Conservation (phyloP, 2,113 vertebrate species). For the Stegostoma tigrinum region DNA sequence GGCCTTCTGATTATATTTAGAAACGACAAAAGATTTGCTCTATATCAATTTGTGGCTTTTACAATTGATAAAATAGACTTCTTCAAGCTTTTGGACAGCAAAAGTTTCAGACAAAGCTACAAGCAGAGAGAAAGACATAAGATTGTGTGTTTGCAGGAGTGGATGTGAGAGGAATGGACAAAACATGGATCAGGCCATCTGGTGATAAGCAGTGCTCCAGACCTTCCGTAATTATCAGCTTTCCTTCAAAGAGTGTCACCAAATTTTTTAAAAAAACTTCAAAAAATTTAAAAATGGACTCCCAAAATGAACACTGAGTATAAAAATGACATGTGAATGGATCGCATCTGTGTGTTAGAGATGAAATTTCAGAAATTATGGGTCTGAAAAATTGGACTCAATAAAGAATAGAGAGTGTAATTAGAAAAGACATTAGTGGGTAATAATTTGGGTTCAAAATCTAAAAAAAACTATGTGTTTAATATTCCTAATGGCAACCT, state of each 20-base stretch:
- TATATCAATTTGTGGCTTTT: background rate
- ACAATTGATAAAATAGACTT: background rate
- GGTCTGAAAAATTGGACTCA: constrained; percentile 21
- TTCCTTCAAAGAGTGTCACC: background rate
- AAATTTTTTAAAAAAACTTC: constrained; percentile 5
- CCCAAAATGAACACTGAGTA: background rate
- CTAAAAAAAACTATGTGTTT: constrained; percentile 22
- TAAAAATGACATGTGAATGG: constrained; percentile 9
- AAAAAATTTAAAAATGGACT: constrained; percentile 13
- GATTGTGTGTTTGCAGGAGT: background rate
- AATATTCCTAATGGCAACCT: constrained; percentile 21
- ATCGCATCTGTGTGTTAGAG: background rate
- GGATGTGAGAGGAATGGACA: background rate
- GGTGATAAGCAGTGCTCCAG: background rate
- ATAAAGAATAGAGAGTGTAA: constrained; percentile 19
- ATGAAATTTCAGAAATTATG: constrained; percentile 14
- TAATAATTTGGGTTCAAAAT: constrained; percentile 36
- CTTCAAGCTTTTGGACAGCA: background rate
- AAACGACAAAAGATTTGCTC: background rate
- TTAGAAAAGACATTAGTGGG: constrained; percentile 21
- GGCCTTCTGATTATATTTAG: background rate
- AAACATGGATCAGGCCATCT: background rate
- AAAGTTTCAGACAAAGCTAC: background rate
- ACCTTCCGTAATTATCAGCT: background rate
- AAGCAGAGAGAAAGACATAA: background rate